Base-by-base conservation (phyloP, 2,797 vertebrate genomes). In the Acanthopagrus latus region DNA sequence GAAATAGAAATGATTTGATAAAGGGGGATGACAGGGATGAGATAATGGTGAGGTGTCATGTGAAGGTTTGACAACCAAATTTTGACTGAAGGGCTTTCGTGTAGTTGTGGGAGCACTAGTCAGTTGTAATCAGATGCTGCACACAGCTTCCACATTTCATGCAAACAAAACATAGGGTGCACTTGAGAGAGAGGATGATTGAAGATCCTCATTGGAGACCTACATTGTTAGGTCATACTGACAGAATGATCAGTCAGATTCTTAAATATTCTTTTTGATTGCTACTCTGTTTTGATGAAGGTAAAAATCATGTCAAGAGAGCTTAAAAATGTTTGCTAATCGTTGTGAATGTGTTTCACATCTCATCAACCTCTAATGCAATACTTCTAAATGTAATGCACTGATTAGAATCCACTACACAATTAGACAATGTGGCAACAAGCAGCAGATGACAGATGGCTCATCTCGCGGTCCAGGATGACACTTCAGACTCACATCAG, bases 1-100 rank as follows among this genome's bases (percentile, higher is more conserved):
- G 44, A 81, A 85, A 81, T 71, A 80, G 70, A 88, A 81, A 81
- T 84, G 18, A 50, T 41, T 75, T 76, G 55, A 69, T 84, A 79
- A 81, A 71, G 27, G 27, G 6, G 6, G 13, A 29, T 59, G 29
- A 48, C 23, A 64, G 52, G 0, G 52, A 80, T 75, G 69, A 85
- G 56, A 54, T 83, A 65, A 83, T 80, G 64, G 64, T 38, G 25
- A 71, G 23, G 74, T 73, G 57, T 75, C 43, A 60, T n/a, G 23
- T 38, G 27, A 76, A 55, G 33, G 43, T 81, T 60, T 77, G 56
- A 78, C 48, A 65, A 69, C 27, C 21, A 64, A 43, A 64, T 46
- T 59, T 74, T 67, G 47, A 44, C 12, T 17, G 0, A 11, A 14
- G 7, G 18, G 50, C 20, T 18, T 9, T 13, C 1, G 1, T 59